phyloP scores from a whole-genome alignment of 1,140 invertebrate species.

The Tetramorium parvispinum region DNA sequence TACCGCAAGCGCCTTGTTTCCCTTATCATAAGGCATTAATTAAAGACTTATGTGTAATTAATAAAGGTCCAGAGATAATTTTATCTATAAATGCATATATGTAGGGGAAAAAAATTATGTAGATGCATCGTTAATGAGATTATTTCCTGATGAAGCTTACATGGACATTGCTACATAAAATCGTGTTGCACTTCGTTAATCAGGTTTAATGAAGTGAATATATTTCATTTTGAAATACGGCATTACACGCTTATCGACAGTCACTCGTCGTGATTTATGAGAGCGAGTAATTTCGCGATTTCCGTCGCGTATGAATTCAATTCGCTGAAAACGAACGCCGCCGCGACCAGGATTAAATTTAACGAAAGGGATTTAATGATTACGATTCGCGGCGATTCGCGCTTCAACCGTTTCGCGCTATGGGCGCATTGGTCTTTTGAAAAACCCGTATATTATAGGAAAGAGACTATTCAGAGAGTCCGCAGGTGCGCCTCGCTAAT shows the following conservation, averaged over 20 bases:
- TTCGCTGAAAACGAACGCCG: constrained; percentile 44
- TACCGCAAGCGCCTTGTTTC: not conserved
- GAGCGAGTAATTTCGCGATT: constrained; percentile 52
- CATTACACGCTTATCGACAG: constrained; percentile 36
- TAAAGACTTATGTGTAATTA: constrained; percentile 9
- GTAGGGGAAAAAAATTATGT: not conserved
- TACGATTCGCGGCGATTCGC: constrained; percentile 39
- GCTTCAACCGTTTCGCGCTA: constrained; percentile 22
- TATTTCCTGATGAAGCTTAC: not conserved
- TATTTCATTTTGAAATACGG: constrained; percentile 46
- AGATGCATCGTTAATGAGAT: not conserved
- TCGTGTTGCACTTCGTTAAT: constrained; percentile 40
- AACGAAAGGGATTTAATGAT: constrained; percentile 54
- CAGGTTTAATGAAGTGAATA: constrained; percentile 36
- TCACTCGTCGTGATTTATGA: constrained; percentile 52
- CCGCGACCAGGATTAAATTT: constrained; percentile 42
- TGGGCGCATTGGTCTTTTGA: constrained; percentile 31
- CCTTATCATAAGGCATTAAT: not conserved
- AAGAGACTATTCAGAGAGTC: constrained; percentile 24
- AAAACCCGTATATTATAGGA: constrained; percentile 35
- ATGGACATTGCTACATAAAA: constrained; percentile 28
- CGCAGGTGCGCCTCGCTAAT: constrained; percentile 38
- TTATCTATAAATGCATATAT: constrained; percentile 6
- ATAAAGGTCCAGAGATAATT: not conserved
- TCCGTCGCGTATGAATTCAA: constrained; percentile 29